Base-by-base conservation (phyloP, 2,113 vertebrate genomes). In the Lepus europaeus region DNA sequence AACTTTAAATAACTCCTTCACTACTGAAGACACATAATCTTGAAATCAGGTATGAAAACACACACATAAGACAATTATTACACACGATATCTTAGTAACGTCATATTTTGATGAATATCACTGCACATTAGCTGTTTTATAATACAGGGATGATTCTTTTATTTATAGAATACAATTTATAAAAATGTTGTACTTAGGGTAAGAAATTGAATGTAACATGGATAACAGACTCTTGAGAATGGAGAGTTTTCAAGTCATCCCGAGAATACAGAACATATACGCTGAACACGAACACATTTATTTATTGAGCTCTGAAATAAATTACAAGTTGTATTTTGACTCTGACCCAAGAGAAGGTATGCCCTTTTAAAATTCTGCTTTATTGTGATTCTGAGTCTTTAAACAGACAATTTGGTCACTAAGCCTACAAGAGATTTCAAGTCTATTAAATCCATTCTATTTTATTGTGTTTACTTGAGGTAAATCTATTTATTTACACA, bases 401-500 rank as follows among this genome's bases (percentile, higher is more conserved):
- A 85, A 74, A 82, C 0, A 20, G 31, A 82, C 76, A 95, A 95
- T 51, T 31, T 61, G 78, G 61, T n/a, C 25, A 69, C 51, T n/a
- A 64, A 93, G 39, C 77, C 36, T 69, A 25, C 31, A 72, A 59
- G 45, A 72, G 53, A 83, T 91, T 96, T 77, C 27, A 25, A 63
- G 49, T 93, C 56, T 86, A 72, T 85, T 93, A 94, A 92, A 78
- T 93, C 1, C 25, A 92, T 85, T 94, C 45, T 56, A 70, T 94
- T 94, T 95, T 81, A 89, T 77, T 87, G 7, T 68, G 23, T 81
- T 97, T 94, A 90, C 77, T 95, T 77, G 87, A 95, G 53, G 68
- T 79, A 82, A 23, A 4, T 80, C 83, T 84, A 81, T 94, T 83
- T 96, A 72, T 96, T 97, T 96, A 84, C n/a, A 89, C 78, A 84